Base-by-base conservation (phyloP, 2,888 invertebrate genomes). In the Uropetala carovei region DNA sequence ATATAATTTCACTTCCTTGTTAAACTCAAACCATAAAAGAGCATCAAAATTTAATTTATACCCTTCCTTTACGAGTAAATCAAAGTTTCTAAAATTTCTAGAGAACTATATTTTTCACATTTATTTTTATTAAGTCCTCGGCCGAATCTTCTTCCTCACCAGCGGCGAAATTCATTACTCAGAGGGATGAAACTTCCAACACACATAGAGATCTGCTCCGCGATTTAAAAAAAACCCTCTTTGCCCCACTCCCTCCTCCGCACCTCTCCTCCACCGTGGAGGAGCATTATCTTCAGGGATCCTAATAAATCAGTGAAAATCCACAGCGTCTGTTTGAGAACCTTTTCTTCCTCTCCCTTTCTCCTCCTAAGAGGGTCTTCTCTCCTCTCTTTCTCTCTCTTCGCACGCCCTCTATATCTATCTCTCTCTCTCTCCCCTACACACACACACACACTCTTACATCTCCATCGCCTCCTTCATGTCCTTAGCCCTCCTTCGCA, bases 301-400 rank as follows among this genome's bases (percentile, higher is more conserved):
- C 75, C 75, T 75, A 75, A 75, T 75, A 75, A 75, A 75, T 75
- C 75, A 75, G 75, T 27, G 75, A 75, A 75, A 13, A 75, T 75
- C 75, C 75, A 27, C 75, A 22, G 75, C 68, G 68, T 22, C 68
- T 68, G 68, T 75, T 22, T 27, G 75, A 75, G 27, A 75, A 75
- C 75, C 43, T 43, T 43, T 43, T 27, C 75, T 27, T 75, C 75
- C 75, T 27, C 75, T 27, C 22, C 27, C 22, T 10, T 27, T 27
- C 75, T 75, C 75, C 75, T 43, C 5, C 43, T 43, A 43, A 43
- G 43, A 43, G 43, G 43, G 43, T 43, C 43, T 43, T 5, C 22
- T 5, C 43, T 43, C 43, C 43, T 43, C 43, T 43, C 43, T 43
- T 5, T 43, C 43, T 43, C 1, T 43, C 43, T 43, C 43, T 43